Base-by-base conservation (phyloP, 2,888 invertebrate genomes). In the Pediacus dermestoides region DNA sequence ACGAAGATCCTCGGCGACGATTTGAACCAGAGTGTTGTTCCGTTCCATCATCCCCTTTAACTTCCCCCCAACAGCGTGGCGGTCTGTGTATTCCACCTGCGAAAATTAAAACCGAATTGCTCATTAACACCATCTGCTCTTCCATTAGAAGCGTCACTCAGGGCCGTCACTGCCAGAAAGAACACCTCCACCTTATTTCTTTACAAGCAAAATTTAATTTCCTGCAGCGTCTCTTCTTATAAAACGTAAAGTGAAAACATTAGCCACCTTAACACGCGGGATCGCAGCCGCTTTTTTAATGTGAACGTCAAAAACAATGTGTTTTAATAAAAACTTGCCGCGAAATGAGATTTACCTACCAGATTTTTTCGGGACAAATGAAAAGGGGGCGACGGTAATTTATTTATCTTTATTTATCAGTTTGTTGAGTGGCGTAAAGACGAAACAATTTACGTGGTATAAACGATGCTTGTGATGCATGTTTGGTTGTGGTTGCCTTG, bases 141-240 rank as follows among this genome's bases (percentile, higher is more conserved):
- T 67, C 67, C 67, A 68, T 68, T 67, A 66, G 63, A 52, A 58
- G 63, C 65, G 62, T 63, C 63, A 60, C 61, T 63, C 66, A 63
- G 54, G 49, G 27, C 57, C 62, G 66, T 66, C 66, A 66, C 57
- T 48, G 55, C 55, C 67, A 67, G 66, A 67, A 64, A 65, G 63
- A 63, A 64, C 64, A 63, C 63, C 65, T 42, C 33, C 28, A 67
- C 66, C 68, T 68, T 67, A 66, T 68, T 68, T 66, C 66, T 67
- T 66, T 64, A 63, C 63, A 59, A 60, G 65, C 62, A 63, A 69
- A 70, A 70, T 70, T 70, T 69, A 70, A 70, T 70, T 70, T 70
- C 68, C 70, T 67, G 67, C n/a, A 61, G 55, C 64, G 63, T 63
- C 66, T 63, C 58, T 59, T 59, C 61, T 60, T 60, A 58, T 61